These are phyloP conservation scores for Pogoniulus pusillus DNA, from an alignment of 2,797 vertebrate genomes.

Conservation along the genomic window DNA sequence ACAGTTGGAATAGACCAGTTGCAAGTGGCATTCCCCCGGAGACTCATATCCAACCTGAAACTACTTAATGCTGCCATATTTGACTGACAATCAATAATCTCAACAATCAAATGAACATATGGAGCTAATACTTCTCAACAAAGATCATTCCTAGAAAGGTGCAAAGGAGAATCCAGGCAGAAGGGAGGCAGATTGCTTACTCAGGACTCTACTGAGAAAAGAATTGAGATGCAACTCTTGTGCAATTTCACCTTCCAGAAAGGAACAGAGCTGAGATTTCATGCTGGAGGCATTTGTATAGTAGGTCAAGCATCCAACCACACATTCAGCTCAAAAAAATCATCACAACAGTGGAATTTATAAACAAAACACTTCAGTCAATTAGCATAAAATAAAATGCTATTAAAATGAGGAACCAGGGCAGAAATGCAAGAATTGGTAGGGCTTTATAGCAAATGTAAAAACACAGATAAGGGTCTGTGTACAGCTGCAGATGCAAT, in stretches of 20 bases:
- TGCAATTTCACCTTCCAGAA: neutral
- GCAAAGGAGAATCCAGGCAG: neutral
- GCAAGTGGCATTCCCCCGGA: neutral
- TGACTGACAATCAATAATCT: neutral
- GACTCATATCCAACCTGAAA: neutral
- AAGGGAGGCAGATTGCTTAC: neutral
- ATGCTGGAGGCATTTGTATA: neutral
- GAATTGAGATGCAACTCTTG: neutral
- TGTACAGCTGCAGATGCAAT: neutral
- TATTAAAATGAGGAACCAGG: neutral
- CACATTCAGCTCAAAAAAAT: neutral
- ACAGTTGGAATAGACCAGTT: neutral
- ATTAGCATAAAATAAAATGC: neutral
- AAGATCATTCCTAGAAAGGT: neutral
- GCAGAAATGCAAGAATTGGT: accelerated
- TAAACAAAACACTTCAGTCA: neutral
- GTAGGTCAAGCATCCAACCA: neutral
- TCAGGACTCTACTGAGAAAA: neutral
- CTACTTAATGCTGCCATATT: neutral
- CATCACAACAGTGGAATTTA: neutral
- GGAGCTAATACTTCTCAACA: neutral
- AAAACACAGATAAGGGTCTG: neutral
- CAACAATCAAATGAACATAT: neutral
- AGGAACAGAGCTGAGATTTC: neutral
- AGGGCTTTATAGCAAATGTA: accelerated